Evolutionary conservation across 1,140 invertebrate species (phyloP).

Genomic region (Ptiloglossa arizonensis): DNA sequence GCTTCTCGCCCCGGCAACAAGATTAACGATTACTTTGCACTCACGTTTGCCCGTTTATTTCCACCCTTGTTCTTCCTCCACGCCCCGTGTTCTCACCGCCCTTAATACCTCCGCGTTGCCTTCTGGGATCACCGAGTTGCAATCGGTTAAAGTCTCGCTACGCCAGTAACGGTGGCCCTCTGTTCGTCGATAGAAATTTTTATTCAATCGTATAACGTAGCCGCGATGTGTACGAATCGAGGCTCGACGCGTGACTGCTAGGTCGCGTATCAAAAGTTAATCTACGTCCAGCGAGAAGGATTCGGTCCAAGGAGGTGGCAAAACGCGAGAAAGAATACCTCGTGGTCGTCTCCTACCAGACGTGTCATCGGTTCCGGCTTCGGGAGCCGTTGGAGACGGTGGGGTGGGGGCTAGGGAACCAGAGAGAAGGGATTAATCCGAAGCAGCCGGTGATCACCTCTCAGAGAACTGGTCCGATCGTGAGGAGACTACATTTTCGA

Average conservation of each 20-base stretch:
- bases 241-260: slow-evolving; percentile 31
- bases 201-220: slow-evolving; percentile 29
- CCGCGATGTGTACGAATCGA: slow-evolving; percentile 42
- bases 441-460: slow-evolving; percentile 51
- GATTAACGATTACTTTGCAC: slow-evolving; percentile 73
- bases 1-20: slow-evolving; percentile 54
- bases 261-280: slow-evolving; percentile 58
- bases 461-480: slow-evolving; percentile 55
- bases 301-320: background rate
- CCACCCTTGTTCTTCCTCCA: background rate
- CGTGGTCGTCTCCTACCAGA: slow-evolving; percentile 15
- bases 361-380: slow-evolving; percentile 51
- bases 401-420: background rate
- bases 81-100: background rate
- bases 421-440: slow-evolving; percentile 51
- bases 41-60: slow-evolving; percentile 49
- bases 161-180: slow-evolving; percentile 26
- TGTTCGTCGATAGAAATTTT: slow-evolving; percentile 54
- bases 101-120: slow-evolving; percentile 17
- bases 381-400: background rate
- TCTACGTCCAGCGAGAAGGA: slow-evolving; percentile 30
- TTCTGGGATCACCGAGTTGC: background rate
- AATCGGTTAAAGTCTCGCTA: slow-evolving; percentile 21
- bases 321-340: no score
- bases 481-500: slow-evolving; percentile 59